Base-by-base conservation (phyloP, 2,888 invertebrate species). In the Allophyes oxyacanthae region DNA sequence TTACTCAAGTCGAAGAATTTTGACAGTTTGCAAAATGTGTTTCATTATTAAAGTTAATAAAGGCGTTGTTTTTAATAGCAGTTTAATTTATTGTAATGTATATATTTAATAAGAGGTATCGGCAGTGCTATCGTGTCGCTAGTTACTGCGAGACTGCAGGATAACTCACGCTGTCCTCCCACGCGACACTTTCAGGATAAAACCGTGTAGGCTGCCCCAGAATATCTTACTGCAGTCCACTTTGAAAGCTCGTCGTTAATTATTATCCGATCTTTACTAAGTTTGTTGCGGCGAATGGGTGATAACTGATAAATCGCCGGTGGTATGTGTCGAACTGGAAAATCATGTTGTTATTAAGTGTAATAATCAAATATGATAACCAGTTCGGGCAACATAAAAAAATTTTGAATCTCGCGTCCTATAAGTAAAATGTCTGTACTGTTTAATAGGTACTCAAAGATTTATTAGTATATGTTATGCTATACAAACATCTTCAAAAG, bases 161-260 rank as follows among this genome's bases (percentile, higher is more conserved):
- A 85, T 87, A 88, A 83, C 79, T 86, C 79, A 65, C 62, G 64
- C 64, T 80, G 85, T 88, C 87, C 87, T 68, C 90, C 90, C 81
- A 90, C 91, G 78, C 73, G 43, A 52, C 69, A 58, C 61, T 62
- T 60, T 66, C 37, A 33, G 73, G 63, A 73, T 80, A 78, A 71
- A 75, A 67, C 72, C 68, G 67, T 78, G 79, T 77, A 77, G 77
- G 73, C 67, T 62, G 75, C 66, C 72, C 78, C 8, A 28, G 50
- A 74, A 77, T 81, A 67, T 77, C 71, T 70, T 64, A 57, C 59
- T 63, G 68, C 59, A 56, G 51, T 70, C 46, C 37, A 58, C 43
- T 63, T 69, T 67, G 57, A 76, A 71, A 72, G 55, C 75, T 60
- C 50, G 59, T 67, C 67, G 64, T 69, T 74, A 65, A 72, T 75